Evolutionary conservation across 2,888 invertebrate species (phyloP), one percentile per base, ranked within the genome.

Genomic region (Hypena proboscidalis): DNA sequence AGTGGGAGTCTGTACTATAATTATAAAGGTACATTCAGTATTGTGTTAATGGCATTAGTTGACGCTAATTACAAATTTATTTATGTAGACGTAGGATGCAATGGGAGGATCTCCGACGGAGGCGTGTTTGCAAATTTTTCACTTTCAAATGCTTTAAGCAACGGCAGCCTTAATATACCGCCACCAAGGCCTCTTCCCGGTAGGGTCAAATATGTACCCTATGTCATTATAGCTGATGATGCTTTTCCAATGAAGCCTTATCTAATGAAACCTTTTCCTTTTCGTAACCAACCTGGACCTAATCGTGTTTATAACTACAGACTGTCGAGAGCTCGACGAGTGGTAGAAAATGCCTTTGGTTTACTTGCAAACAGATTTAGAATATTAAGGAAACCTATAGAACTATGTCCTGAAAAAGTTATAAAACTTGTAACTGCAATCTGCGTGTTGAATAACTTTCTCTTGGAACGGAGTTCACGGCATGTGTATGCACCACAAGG

Each of bases 361-460:
- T 2, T 23, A 23, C 23, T 23, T 23, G 23, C 23, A 23, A 36
- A 36, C 36, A 36, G 36, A 36, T 36, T 25, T 36, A 22, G 34
- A 19, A 19, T 34, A 34, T 3, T 17, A 19, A 20, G 3, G 32
- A 19, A 17, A 3, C 32, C 32, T 7, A 32, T 34, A 34, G 22
- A 34, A 34, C 34, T 34, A 34, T 34, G 34, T 34, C 34, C 34
- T 34, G 34, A 34, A 34, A 34, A 34, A 21, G 34, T 34, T 34
- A 23, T 21, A 22, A 23, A 34, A 34, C 6, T 34, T 34, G 34
- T 34, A 34, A 13, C 8, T 34, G 34, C 34, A 34, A 34, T 21
- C 34, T 34, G 34, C 34, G 34, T 34, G n/a, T n/a, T n/a, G n/a
- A n/a, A n/a, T n/a, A n/a, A n/a, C n/a, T n/a, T n/a, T n/a, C n/a